Percentiles rank a stretch among this genome's conserved stretches.
These are phyloP conservation scores for Metalampra italica DNA, from an alignment of 2,888 invertebrate genomes.

Conservation along the genomic window DNA sequence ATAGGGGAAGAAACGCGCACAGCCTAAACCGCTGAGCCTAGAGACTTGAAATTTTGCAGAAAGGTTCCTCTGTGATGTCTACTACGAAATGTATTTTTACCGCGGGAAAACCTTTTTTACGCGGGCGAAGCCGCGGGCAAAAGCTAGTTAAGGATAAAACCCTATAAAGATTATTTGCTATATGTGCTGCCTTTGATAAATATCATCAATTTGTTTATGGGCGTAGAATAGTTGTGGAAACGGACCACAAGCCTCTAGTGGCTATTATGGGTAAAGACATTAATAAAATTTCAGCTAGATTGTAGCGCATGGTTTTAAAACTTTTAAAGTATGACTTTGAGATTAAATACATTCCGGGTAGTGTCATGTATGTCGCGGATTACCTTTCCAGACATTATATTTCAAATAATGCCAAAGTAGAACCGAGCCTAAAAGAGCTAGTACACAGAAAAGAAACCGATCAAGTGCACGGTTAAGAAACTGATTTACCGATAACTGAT, in stretches of 20 bases:
- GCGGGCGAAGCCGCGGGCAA: too few species aligned
- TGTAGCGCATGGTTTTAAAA: slow-evolving; percentile 25
- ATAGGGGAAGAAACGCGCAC: too few species aligned
- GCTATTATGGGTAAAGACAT: slow-evolving; percentile 20
- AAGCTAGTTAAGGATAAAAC: too few species aligned
- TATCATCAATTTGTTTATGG: slow-evolving; percentile 23
- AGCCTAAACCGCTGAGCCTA: too few species aligned
- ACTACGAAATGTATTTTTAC: too few species aligned
- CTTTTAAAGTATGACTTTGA: slow-evolving; percentile 20
- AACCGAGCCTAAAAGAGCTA: not conserved
- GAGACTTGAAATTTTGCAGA: too few species aligned
- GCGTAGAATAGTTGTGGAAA: slow-evolving; percentile 14
- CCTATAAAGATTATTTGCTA: slow-evolving; percentile 20
- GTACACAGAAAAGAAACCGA: not conserved
- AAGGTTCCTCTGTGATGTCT: too few species aligned
- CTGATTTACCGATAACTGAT: not conserved
- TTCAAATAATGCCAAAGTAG: not conserved
- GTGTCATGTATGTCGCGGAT: slow-evolving; percentile 18
- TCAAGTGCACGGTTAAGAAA: too few species aligned
- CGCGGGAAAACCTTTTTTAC: too few species aligned
- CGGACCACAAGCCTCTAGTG: slow-evolving; percentile 20
- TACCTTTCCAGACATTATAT: not conserved
- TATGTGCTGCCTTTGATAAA: slow-evolving; percentile 14
- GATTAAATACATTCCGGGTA: slow-evolving; percentile 17
- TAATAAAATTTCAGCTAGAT: slow-evolving; percentile 13